These are phyloP conservation scores for Phylloscopus collybita DNA, from an alignment of 2,797 vertebrate genomes.

Conservation along the genomic window DNA sequence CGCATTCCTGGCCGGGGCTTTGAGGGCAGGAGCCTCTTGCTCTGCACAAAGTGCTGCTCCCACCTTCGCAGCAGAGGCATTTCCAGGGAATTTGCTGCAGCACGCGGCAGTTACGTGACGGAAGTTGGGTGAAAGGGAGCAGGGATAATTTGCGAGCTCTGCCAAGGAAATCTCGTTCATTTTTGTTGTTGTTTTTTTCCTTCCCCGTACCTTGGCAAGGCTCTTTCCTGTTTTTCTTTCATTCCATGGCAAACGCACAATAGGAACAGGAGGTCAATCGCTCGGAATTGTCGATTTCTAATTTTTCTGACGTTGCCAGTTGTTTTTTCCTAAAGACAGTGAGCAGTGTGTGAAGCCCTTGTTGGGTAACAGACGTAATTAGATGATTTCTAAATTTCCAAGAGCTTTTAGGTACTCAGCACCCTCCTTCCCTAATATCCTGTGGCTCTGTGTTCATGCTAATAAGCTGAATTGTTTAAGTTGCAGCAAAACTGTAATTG, in stretches of 20 bases:
- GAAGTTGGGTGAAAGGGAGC: constrained; percentile 10
- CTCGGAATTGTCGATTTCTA: not conserved
- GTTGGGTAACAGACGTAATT: not conserved
- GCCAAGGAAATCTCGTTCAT: constrained; percentile 16
- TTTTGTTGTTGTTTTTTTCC: not conserved
- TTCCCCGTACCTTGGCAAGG: constrained; percentile 35
- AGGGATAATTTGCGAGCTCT: not conserved
- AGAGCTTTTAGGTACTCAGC: not conserved
- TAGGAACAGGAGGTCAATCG: constrained; percentile 31
- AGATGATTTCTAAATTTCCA: not conserved
- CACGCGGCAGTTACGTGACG: not conserved
- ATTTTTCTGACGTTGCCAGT: not conserved
- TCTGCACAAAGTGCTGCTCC: not conserved
- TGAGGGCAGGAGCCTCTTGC: not conserved
- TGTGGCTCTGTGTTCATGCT: not conserved
- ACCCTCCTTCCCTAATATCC: not conserved
- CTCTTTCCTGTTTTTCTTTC: constrained; percentile 54
- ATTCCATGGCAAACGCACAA: not conserved
- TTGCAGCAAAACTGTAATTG: not conserved
- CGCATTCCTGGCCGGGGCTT: not conserved
- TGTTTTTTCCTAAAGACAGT: not conserved
- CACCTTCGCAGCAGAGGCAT: not conserved
- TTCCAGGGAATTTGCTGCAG: not conserved
- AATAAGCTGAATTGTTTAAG: not conserved
- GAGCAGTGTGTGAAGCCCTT: not conserved